These are phyloP conservation scores for Platorchestia sp. DNA, from an alignment of 1,140 invertebrate genomes.

Conservation along the genomic window DNA sequence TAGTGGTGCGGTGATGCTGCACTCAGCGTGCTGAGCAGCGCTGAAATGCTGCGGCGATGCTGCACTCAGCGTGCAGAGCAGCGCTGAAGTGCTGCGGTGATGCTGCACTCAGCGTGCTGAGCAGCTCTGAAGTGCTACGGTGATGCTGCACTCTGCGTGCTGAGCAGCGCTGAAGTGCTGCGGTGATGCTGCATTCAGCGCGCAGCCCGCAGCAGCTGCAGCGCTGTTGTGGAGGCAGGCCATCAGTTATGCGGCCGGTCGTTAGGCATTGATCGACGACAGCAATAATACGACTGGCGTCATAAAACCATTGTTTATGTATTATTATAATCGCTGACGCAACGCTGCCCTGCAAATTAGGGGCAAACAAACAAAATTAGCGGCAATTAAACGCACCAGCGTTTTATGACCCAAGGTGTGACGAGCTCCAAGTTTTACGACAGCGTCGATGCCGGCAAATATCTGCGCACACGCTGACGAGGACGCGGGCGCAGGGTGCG, in stretches of 20 bases:
- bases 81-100: too few species aligned
- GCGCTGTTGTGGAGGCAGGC: not conserved
- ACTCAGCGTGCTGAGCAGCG: too few species aligned
- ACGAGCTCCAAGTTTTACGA: constrained; percentile 34
- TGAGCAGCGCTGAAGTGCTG: not conserved
- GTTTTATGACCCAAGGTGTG: not conserved
- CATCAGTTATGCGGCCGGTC: constrained; percentile 37
- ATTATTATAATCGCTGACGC: constrained; percentile 41
- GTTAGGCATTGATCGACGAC: constrained; percentile 34
- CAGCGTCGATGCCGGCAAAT: not conserved
- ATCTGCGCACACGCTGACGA: not conserved
- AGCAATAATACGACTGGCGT: constrained; percentile 13
- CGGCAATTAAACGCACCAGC: constrained; percentile 5
- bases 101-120: too few species aligned
- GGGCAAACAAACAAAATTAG: constrained; percentile 51
- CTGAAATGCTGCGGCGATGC: not conserved
- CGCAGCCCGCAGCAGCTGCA: not conserved
- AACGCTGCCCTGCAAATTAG: constrained; percentile 30
- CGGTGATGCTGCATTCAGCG: not conserved
- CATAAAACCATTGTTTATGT: constrained; percentile 54
- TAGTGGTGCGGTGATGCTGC: too few species aligned
- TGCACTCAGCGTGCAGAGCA: too few species aligned
- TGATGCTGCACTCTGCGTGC: too few species aligned
- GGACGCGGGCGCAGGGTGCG: too few species aligned
- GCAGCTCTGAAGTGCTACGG: too few species aligned